Evolutionary conservation across 64 coral and sea anemone genomes (phyloP).

Genomic region (Porites australiensis): DNA sequence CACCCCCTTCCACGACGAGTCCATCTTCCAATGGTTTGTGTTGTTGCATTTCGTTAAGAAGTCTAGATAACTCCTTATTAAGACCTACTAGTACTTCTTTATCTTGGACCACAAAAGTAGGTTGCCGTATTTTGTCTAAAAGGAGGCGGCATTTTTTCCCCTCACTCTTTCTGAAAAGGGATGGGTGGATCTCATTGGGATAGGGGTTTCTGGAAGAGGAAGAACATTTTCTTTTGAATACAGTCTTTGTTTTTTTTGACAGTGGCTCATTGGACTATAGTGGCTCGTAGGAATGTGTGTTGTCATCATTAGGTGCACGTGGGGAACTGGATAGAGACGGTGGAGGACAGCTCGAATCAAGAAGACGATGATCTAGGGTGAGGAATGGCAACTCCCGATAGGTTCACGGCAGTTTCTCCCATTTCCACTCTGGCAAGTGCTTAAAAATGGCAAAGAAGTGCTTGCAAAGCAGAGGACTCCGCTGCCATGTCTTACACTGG

Average conservation of each 20-base stretch:
- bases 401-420: slow-evolving; percentile 16
- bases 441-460: slow-evolving; percentile 70
- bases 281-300: no score
- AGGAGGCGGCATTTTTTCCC: neutral
- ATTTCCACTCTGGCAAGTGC: slow-evolving; percentile 20
- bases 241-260: neutral
- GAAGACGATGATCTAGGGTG: slow-evolving; percentile 26
- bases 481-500: slow-evolving; percentile 52
- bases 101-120: slow-evolving; percentile 22
- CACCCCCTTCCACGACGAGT: slow-evolving; percentile 8
- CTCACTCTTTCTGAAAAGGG: neutral
- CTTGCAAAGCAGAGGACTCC: slow-evolving; percentile 46
- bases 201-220: neutral
- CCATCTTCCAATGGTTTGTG: slow-evolving; percentile 7
- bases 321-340: neutral
- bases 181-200: slow-evolving; percentile 1
- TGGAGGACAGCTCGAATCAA: neutral
- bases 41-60: neutral
- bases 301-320: neutral
- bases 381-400: slow-evolving; percentile 52
- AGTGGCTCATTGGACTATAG: slow-evolving; percentile 17
- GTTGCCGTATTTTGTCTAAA: neutral
- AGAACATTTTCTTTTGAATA: neutral
- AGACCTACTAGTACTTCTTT: neutral
- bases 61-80: neutral